phyloP scores from a whole-genome alignment of 2,113 vertebrate genomes.

The Cairina moschata region DNA sequence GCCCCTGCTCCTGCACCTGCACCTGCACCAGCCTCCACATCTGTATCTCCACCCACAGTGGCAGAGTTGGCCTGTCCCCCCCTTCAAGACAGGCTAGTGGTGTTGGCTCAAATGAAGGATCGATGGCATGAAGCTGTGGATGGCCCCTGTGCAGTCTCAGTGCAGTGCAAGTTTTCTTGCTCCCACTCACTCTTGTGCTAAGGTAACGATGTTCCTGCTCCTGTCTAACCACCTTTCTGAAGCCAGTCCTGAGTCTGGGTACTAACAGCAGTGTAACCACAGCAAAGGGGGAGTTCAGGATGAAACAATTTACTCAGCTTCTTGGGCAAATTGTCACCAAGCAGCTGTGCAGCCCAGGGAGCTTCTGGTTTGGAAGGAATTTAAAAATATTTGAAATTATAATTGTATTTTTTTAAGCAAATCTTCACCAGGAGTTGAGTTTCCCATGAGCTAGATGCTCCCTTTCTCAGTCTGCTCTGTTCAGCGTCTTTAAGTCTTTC shows the following conservation, averaged over 20 bases:
- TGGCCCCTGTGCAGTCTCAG: background rate
- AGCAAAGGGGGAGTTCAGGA: constrained; percentile 14
- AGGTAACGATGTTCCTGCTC: background rate
- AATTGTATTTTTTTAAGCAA: background rate
- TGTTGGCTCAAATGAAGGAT: background rate
- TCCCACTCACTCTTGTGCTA: background rate
- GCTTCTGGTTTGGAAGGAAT: constrained; percentile 50
- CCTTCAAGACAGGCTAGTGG: background rate
- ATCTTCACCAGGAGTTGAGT: background rate
- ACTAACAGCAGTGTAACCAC: constrained; percentile 21
- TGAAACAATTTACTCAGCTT: constrained; percentile 30
- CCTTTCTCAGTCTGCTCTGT: background rate
- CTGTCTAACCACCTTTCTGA: background rate
- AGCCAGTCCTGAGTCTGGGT: background rate
- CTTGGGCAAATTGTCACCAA: constrained; percentile 23
- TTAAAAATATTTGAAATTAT: background rate
- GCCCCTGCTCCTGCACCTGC: background rate
- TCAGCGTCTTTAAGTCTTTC: background rate
- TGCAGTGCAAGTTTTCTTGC: background rate
- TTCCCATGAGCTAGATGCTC: background rate
- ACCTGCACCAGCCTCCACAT: background rate
- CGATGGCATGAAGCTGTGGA: background rate
- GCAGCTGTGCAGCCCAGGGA: background rate
- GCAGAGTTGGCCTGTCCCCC: background rate
- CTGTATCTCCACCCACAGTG: background rate